Conservation (phyloP, 2,797 vertebrate genomes). For the Pangasius krempfi region DNA sequence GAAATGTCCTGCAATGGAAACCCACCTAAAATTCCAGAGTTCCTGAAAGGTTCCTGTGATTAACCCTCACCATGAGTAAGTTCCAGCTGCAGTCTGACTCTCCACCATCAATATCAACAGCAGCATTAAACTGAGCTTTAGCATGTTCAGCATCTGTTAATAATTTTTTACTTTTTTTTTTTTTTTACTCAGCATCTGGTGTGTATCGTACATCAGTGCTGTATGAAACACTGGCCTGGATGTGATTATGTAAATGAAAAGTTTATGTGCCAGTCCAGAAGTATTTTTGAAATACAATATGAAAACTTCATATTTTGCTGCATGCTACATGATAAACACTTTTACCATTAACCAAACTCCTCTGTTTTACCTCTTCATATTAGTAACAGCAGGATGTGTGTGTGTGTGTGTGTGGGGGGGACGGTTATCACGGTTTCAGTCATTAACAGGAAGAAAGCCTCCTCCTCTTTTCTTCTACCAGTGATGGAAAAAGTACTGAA, state of each 20-base stretch:
- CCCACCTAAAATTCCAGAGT: not conserved
- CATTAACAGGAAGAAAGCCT: constrained; percentile 41
- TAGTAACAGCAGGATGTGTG: constrained; percentile 30
- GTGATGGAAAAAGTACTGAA: constrained; percentile 14
- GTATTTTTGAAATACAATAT: not conserved
- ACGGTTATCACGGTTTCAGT: constrained; percentile 43
- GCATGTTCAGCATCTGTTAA: constrained; percentile 5
- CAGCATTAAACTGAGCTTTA: not conserved
- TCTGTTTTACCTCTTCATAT: not conserved
- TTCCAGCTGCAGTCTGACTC: not conserved
- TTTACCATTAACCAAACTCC: constrained; percentile 28
- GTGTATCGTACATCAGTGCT: not conserved
- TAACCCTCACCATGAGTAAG: not conserved
- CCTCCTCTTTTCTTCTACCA: constrained; percentile 66
- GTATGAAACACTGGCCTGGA: not conserved
- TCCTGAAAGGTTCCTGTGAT: constrained; percentile 5
- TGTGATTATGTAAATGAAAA: not conserved
- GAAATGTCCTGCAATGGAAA: not conserved
- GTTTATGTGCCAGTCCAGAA: not conserved
- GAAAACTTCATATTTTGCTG: not conserved
- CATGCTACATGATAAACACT: constrained; percentile 1
- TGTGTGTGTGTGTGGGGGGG: not conserved
- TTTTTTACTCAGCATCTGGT: constrained; percentile 1
- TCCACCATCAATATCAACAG: not conserved
- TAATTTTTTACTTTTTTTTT: not conserved